phyloP scores from a whole-genome alignment of 2,113 vertebrate species.

The Corythoichthys haematopterus region DNA sequence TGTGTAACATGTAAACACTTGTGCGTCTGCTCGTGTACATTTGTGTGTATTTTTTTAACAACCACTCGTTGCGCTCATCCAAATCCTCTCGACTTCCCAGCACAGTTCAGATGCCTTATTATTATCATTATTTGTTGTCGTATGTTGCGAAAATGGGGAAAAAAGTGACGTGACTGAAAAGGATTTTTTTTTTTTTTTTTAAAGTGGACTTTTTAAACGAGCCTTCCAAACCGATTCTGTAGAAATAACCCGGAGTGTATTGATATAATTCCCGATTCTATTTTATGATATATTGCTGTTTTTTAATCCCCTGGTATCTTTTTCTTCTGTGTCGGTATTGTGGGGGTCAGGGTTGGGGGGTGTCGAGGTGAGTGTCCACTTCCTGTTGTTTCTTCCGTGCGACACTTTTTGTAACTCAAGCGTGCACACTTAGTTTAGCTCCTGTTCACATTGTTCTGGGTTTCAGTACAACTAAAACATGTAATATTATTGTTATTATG shows the following conservation, averaged over 20 bases:
- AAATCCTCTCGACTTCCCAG: neutral
- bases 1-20: neutral
- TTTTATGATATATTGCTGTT: slow-evolving; percentile 74
- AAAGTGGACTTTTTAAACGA: slow-evolving; percentile 32
- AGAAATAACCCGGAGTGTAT: slow-evolving; percentile 64
- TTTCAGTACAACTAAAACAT: slow-evolving; percentile 76
- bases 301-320: slow-evolving; percentile 65
- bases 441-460: slow-evolving; percentile 65
- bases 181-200: neutral
- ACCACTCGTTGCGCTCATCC: neutral
- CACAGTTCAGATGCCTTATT: slow-evolving; percentile 7
- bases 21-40: neutral
- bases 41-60: neutral
- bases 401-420: slow-evolving; percentile 65
- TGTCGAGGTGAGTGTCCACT: slow-evolving; percentile 50
- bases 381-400: slow-evolving; percentile 54
- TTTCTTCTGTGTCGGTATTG: slow-evolving; percentile 69
- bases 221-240: slow-evolving; percentile 43
- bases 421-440: slow-evolving; percentile 72
- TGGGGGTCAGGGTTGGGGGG: slow-evolving; percentile 48
- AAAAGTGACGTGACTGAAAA: neutral
- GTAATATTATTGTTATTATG: slow-evolving; percentile 76
- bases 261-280: slow-evolving; percentile 76
- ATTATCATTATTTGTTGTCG: neutral
- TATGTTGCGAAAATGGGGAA: neutral